These are phyloP conservation scores for Alauda arvensis DNA, from an alignment of 2,797 vertebrate species.

Conservation along the genomic window DNA sequence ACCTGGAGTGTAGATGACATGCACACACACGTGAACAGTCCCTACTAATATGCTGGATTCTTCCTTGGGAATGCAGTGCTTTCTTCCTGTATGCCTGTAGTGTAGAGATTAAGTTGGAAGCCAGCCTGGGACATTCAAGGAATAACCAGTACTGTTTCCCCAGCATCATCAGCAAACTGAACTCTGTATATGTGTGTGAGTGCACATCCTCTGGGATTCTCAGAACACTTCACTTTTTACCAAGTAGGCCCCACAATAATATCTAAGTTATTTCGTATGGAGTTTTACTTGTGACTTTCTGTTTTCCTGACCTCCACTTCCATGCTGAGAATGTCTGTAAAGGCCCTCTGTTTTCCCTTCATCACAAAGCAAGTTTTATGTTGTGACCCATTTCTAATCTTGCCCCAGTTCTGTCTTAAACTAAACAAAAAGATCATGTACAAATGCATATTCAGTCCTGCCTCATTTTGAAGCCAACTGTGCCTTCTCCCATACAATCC, in stretches of 20 bases:
- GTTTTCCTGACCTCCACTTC: neutral
- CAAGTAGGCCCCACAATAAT: neutral
- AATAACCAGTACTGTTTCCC: neutral
- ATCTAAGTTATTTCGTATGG: neutral
- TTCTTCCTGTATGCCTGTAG: neutral
- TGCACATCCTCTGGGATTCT: neutral
- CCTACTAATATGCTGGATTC: neutral
- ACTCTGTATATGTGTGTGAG: neutral
- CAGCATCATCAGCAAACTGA: neutral
- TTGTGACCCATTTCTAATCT: neutral
- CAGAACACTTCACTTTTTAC: neutral
- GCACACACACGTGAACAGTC: neutral
- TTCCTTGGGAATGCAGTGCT: neutral
- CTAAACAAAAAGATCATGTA: neutral
- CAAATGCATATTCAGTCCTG: neutral
- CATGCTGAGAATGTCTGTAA: neutral
- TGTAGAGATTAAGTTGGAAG: neutral
- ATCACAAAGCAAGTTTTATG: neutral
- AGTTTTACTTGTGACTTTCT: neutral
- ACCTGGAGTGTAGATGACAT: neutral
- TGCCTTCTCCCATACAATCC: neutral
- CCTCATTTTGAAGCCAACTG: neutral
- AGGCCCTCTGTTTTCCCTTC: neutral
- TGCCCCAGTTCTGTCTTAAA: neutral
- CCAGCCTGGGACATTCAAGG: neutral